Conservation (phyloP, 1,140 invertebrate species). For the Ostrea edulis region DNA sequence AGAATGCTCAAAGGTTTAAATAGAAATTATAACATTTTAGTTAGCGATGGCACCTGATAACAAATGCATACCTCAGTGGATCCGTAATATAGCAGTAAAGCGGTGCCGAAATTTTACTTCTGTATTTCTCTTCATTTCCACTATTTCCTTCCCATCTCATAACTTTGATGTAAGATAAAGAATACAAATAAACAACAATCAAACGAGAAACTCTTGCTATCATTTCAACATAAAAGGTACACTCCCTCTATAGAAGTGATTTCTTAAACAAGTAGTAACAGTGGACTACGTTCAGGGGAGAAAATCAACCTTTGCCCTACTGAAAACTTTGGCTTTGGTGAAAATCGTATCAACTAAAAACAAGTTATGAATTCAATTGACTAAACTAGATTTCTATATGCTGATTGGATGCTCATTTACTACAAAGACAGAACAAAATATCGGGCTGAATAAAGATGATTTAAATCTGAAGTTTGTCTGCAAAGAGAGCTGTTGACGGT, state of each 20-base stretch:
- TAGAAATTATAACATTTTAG: slow-evolving; percentile 28
- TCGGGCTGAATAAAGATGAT: too few relatives aligned
- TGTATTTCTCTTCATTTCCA: neutral
- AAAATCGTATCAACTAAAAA: neutral
- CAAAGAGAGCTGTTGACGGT: too few relatives aligned
- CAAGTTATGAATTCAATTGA: neutral
- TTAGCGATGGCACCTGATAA: neutral
- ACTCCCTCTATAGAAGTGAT: neutral
- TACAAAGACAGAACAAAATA: too few relatives aligned
- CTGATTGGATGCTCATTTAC: too few relatives aligned
- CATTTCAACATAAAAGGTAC: slow-evolving; percentile 16
- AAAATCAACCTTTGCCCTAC: neutral
- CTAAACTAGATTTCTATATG: too few relatives aligned
- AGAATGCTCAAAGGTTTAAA: slow-evolving; percentile 35
- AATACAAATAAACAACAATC: neutral
- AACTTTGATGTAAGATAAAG: slow-evolving; percentile 36
- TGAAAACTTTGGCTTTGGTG: neutral
- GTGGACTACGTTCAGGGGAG: too few relatives aligned
- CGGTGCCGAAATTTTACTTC: neutral
- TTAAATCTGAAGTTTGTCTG: too few relatives aligned
- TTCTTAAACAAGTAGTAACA: too few relatives aligned
- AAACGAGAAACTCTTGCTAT: neutral
- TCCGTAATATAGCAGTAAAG: slow-evolving; percentile 13
- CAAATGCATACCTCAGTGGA: neutral
- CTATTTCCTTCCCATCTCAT: neutral